Evolutionary conservation across 2,888 invertebrate genomes (phyloP), one percentile per base, ranked within the genome.

Genomic region (Andrena praecox): DNA sequence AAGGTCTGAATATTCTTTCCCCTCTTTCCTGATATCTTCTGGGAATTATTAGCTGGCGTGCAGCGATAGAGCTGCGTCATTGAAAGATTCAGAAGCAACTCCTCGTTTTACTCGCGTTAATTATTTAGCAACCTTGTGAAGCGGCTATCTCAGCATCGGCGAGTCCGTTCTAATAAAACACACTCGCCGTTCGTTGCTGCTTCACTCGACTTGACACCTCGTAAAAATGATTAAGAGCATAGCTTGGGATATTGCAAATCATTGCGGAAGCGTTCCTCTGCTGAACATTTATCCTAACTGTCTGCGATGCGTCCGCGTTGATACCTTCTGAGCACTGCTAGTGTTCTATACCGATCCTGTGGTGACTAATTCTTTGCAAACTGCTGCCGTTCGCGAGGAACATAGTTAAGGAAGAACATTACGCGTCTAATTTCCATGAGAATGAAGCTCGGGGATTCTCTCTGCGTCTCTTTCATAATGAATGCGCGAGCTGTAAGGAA

Each of bases 91-190:
- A 33, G 16, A 56, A 59, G 77, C 27, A 59, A 33, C 33, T 52
- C 31, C 52, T 50, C 77, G 50, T 66, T 76, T 66, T 33, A 29
- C 31, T 35, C 66, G 50, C 33, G 42, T 42, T 59, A 77, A 77
- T 77, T 77, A 77, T 77, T 76, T 76, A 66, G 27, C 62, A 63
- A 63, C 62, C 76, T 42, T 62, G 59, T 29, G 76, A 50, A 76
- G 42, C 24, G 29, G 29, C 50, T 59, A 76, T 76, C 66, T 66
- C 76, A 27, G 29, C 8, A 35, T 42, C 73, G 52, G 60, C 20
- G 27, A 6, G 42, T 54, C 35, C n/a, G 31, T 66, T 75, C 27
- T 64, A 60, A 42, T 76, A 50, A 59, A 75, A 77, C 31, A 48
- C 29, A 76, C 52, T 48, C 64, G 24, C 31, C 48, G 64, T 42